Evolutionary conservation across 2,113 vertebrate genomes (phyloP).

Genomic region (Orycteropus afer): DNA sequence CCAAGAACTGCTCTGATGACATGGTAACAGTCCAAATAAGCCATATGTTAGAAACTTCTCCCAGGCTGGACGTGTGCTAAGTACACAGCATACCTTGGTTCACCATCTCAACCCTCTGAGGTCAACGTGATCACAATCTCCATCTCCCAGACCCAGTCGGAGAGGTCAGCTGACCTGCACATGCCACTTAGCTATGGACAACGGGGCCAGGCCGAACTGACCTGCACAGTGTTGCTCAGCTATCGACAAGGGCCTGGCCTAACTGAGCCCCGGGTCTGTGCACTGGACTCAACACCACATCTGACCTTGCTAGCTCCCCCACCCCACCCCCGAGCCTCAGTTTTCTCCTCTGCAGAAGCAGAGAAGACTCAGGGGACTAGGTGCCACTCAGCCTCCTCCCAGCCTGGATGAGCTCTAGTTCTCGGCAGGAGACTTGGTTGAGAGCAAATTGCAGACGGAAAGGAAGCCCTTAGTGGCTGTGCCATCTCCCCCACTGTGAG

Average conservation of each 20-base stretch:
- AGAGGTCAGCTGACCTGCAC: accelerated
- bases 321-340: not conserved
- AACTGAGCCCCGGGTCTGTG: not conserved
- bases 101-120: not conserved
- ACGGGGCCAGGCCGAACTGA: not conserved
- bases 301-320: accelerated
- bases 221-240: accelerated
- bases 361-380: no score
- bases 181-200: accelerated
- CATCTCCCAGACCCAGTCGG: not conserved
- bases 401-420: not conserved
- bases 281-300: accelerated
- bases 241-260: accelerated
- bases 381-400: not conserved
- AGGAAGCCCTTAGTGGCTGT: not conserved
- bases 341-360: not conserved
- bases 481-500: not conserved
- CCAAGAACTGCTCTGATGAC: accelerated
- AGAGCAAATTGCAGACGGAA: not conserved
- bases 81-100: not conserved
- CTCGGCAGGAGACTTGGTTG: not conserved
- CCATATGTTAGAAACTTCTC: no score
- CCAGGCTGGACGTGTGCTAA: not conserved
- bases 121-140: accelerated
- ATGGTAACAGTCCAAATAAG: no score